Base-by-base conservation (phyloP, 2,888 invertebrate species). In the Andrena marginata region DNA sequence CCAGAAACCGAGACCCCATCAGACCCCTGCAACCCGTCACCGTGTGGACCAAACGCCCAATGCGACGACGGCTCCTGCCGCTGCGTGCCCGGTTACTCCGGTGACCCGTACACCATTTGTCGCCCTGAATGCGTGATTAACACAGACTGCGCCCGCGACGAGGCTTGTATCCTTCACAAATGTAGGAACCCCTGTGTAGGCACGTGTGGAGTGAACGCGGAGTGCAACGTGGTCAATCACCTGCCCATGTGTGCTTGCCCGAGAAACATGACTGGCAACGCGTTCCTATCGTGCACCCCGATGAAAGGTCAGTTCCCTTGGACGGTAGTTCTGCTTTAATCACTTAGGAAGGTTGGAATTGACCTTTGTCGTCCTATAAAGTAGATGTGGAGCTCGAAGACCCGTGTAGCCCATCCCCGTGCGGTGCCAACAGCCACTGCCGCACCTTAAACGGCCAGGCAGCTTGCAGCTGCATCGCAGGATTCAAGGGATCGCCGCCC, bases 341-440 rank as follows among this genome's bases (percentile, higher is more conserved):
- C 10, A 56, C 1, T 23, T 23, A 23, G 8, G 0, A 7, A 31
- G 16, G 1, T 5, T 31, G 42, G 10, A 31, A 10, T 6, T 48
- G 13, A 63, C 29, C 23, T 29, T 72, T 70, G 1, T 31, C 10
- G 23, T 56, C 31, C 20, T 29, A 8, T 2, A 23, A 31, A 16
- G 82, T 86, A 94, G 94, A 92, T 73, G 92, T 95, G 93, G 80
- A 95, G 92, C 92, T 94, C 91, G 92, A 95, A 93, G 95, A 96
- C 91, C 97, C 97, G 2, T 97, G 97, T 91, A 94, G 95, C 85
- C 97, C 97, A 62, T 96, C 97, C 7, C 97, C 97, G 0, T 98
- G 98, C 93, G 98, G 98, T 33, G 95, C 96, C 2, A 97, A 97
- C 92, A 97, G 97, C 20, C 94, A 96, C 10, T 98, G 98, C 90